phyloP scores from a whole-genome alignment of 2,888 invertebrate species.

The Sphaeridia pumilis region DNA sequence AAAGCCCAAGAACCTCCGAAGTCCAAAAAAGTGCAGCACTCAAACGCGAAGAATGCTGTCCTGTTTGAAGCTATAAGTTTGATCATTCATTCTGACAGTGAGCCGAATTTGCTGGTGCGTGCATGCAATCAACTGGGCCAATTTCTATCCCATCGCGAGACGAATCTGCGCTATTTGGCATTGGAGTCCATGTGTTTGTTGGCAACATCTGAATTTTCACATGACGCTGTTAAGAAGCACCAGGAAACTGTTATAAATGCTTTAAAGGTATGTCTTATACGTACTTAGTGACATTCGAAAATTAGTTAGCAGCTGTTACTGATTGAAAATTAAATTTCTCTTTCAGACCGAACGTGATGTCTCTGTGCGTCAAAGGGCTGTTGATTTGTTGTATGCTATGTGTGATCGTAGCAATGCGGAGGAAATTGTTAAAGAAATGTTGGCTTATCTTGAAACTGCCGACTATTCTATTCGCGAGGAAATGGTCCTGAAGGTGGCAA shows the following conservation, averaged over 20 bases:
- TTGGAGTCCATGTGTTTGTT: constrained; percentile 98
- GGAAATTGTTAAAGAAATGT: constrained; percentile 99
- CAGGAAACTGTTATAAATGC: constrained; percentile 98
- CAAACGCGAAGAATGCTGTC: constrained; percentile 99
- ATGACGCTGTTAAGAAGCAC: constrained; percentile 99
- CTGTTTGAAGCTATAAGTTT: constrained; percentile 98
- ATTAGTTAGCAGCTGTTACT: neutral
- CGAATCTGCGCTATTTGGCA: constrained; percentile 93
- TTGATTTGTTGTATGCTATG: constrained; percentile 98
- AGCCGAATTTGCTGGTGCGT: constrained; percentile 88
- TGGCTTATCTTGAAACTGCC: constrained; percentile 95
- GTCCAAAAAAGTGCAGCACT: constrained; percentile 99
- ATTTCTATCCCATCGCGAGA: constrained; percentile 93
- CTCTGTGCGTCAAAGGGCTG: constrained; percentile 93
- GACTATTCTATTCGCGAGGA: constrained; percentile 99
- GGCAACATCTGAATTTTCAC: constrained; percentile 97
- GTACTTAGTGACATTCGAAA: neutral
- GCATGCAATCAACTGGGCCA: constrained; percentile 98
- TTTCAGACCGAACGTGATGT: constrained; percentile 92
- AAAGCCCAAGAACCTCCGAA: constrained; percentile 99
- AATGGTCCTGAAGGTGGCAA: constrained; percentile 99
- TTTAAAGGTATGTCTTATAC: constrained; percentile 56
- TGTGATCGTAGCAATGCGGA: constrained; percentile 98
- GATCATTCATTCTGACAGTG: constrained; percentile 98
- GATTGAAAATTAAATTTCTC: constrained; percentile 13